Evolutionary conservation across 1,140 invertebrate genomes (phyloP).

Genomic region (Scaptodrosophila lebanonensis): DNA sequence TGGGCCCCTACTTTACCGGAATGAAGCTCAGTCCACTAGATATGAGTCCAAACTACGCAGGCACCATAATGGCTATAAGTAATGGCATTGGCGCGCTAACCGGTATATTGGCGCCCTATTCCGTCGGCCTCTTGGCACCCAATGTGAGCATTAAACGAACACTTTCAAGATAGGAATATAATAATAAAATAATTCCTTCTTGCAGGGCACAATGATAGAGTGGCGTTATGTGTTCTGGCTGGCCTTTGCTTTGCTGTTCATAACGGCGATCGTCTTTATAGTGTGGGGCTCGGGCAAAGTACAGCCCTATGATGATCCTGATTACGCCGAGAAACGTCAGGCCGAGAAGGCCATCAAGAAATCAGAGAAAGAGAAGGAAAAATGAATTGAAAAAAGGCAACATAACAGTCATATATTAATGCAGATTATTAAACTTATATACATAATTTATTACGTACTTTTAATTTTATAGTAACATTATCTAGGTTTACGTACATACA

Average conservation of each 20-base stretch:
- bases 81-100: conserved; percentile 78
- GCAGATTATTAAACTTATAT: too few relatives aligned
- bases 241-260: conserved; percentile 39
- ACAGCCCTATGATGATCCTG: conserved; percentile 39
- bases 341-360: too few relatives aligned
- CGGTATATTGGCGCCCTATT: conserved; percentile 29
- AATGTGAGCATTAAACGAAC: conserved; percentile 37
- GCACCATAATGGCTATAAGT: conserved; percentile 87
- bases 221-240: conserved; percentile 51
- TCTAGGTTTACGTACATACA: too few relatives aligned
- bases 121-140: conserved; percentile 32
- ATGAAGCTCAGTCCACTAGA: conserved; percentile 87
- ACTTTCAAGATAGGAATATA: too few relatives aligned
- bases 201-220: neutral
- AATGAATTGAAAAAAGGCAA: too few relatives aligned
- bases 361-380: too few relatives aligned
- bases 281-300: conserved; percentile 59
- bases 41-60: conserved; percentile 87
- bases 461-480: conserved; percentile 21
- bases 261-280: conserved; percentile 42
- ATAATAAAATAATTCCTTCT: neutral
- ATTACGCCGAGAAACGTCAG: too few relatives aligned
- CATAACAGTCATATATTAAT: too few relatives aligned
- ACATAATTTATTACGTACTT: too few relatives aligned
- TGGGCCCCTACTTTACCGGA: conserved; percentile 83